Evolutionary conservation across 2,797 vertebrate species (phyloP), one percentile per base, ranked within the genome.

Genomic region (Falco peregrinus): DNA sequence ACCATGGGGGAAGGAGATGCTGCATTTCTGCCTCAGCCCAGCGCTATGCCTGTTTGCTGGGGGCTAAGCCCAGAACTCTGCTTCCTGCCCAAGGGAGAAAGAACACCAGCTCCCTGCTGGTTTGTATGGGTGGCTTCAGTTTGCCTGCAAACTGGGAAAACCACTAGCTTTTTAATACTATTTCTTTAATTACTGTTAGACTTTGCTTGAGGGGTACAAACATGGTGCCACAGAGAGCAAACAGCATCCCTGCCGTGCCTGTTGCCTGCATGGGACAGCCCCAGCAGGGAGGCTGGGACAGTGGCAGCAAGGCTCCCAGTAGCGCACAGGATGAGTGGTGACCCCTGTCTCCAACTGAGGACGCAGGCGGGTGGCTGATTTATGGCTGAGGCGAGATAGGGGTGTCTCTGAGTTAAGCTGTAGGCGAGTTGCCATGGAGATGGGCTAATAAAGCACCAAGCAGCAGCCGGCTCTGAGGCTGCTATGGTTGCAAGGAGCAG

Each of bases 371-470:
- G 68, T 8, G 86, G 67, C 85, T 93, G 94, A 94, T 96, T 93
- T 91, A 92, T 86, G 84, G 83, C 93, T 28, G 8, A 64, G 56
- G 87, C 33, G 39, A 93, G 86, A 76, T 24, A 93, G 78, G 96
- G 95, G 95, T 95, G 92, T 95, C 91, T 94, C 73, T 0, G 79
- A 93, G 94, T 68, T 90, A 86, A 97, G 87, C 96, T 71, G 90
- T 90, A 95, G 93, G 93, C 63, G 57, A 84, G 95, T 97, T 98
- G 93, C 94, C 81, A 96, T 97, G 94, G 95, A 96, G 96, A 97
- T 95, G 47, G 89, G 93, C 94, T 96, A 97, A 97, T 96, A 95
- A 95, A 91, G 73, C 94, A 89, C n/a, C 68, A 60, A 83, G 74
- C 85, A 89, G 83, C 92, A 75, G 95, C 91, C 17, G 1, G 73